Evolutionary conservation across 2,888 invertebrate species (phyloP), one percentile per base, ranked within the genome.

Genomic region (Caenorhabditis drosophilae): DNA sequence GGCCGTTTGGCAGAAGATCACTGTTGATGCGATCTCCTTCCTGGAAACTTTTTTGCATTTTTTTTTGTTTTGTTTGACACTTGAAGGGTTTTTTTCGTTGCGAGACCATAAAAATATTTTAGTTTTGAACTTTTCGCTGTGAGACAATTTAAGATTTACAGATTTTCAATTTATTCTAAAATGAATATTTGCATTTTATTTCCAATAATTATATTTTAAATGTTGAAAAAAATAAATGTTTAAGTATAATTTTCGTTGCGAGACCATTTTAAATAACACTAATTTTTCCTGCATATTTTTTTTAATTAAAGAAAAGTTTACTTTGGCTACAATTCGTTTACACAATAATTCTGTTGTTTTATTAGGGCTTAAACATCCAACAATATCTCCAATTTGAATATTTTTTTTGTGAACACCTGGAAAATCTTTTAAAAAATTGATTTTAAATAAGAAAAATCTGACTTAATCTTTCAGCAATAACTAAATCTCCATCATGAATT

Each of bases 401-500:
- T 59, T 63, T 22, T 52, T 41, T n/a, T 44, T 25, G 2, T 26
- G 26, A n/a, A 67, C 22, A 42, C 52, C 61, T 67, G 26, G 23
- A 54, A 51, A 31, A 41, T 9, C 4, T 20, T 22, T 12, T 16
- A n/a, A 20, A 2, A 16, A 22, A 23, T 15, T 27, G 44, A 42
- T 23, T 12, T 12, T 6, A 31, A 31, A 31, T 31, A 31, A 31
- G 6, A 12, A 9, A 25, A 34, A 56, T 49, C 70, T 42, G 23
- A 67, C 76, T 73, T n/a, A 79, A 55, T 44, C 76, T 49, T 47
- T 78, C 78, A 11, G 76, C 79, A 16, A 78, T 27, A 9, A 81
- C 70, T n/a, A 81, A 42, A 57, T 81, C 81, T 18, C 81, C 81
- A 31, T 76, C 75, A 0, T 73, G 67, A 20, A 81, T 68, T 7